Evolutionary conservation across 2,797 vertebrate genomes (phyloP).

Genomic region (Triplophysa yarkandensis): DNA sequence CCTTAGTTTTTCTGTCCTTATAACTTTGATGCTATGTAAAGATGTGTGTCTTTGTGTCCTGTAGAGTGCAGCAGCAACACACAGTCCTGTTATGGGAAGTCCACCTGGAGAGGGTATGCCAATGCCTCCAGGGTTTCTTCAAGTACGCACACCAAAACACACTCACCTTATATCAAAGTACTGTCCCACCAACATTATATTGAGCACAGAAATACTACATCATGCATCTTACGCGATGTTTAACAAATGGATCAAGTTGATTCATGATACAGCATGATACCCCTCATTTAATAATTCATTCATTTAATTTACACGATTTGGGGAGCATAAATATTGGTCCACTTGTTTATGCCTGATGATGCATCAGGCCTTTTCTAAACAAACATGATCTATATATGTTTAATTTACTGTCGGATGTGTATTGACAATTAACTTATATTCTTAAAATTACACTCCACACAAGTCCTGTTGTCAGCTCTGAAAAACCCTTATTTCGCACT

Average conservation of each 20-base stretch:
- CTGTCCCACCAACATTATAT: background rate
- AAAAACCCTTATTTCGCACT: background rate
- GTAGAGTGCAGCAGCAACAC: constrained; percentile 93
- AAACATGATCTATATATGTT: too few species aligned
- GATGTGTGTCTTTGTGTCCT: constrained; percentile 22
- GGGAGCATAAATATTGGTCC: too few species aligned
- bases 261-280: too few species aligned
- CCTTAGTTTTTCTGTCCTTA: too few species aligned
- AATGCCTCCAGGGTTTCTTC: constrained; percentile 96
- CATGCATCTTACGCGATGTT: too few species aligned
- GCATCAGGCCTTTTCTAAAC: too few species aligned
- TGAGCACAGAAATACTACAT: too few species aligned
- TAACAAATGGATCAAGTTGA: too few species aligned
- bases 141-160: constrained; percentile 76
- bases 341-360: too few species aligned
- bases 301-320: too few species aligned
- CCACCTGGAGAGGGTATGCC: constrained; percentile 97
- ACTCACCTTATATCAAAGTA: background rate
- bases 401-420: too few species aligned
- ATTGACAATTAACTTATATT: constrained; percentile 38
- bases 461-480: constrained; percentile 27
- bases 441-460: constrained; percentile 46
- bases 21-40: background rate
- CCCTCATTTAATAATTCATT: too few species aligned
- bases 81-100: constrained; percentile 93